These are phyloP conservation scores for Apamea epomidion DNA, from an alignment of 2,888 invertebrate genomes.

Conservation along the genomic window DNA sequence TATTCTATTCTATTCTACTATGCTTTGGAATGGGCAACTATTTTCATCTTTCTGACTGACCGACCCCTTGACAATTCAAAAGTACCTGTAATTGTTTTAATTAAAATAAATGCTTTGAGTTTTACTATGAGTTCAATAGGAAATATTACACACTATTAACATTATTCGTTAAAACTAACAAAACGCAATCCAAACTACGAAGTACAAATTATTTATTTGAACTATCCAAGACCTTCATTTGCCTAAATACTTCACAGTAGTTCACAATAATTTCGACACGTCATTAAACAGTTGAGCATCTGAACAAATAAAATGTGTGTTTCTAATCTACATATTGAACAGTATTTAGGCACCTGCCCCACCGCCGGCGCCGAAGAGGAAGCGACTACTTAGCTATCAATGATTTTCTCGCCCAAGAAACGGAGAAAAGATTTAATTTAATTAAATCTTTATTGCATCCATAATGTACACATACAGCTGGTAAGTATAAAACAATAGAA, in stretches of 20 bases:
- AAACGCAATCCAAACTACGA: not conserved
- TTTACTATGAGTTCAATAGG: too few species aligned
- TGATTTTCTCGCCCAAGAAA: not conserved
- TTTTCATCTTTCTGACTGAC: too few species aligned
- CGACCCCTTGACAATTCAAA: too few species aligned
- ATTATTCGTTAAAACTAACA: not conserved
- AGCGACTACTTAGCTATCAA: not conserved
- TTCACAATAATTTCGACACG: conserved; percentile 42
- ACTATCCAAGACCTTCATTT: conserved; percentile 1
- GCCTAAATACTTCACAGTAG: conserved; percentile 1
- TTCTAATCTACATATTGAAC: not conserved
- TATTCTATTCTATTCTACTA: too few species aligned
- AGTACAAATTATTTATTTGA: not conserved
- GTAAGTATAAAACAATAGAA: too few species aligned
- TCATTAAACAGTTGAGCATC: conserved; percentile 32
- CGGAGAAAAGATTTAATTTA: too few species aligned
- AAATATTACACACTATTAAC: too few species aligned
- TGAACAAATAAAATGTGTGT: conserved; percentile 45
- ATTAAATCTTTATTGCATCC: too few species aligned
- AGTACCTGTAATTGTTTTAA: too few species aligned
- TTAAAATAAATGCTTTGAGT: too few species aligned
- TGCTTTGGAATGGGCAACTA: too few species aligned
- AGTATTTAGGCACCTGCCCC: not conserved
- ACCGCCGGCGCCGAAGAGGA: not conserved
- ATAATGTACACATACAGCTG: too few species aligned